Evolutionary conservation across 2,888 invertebrate genomes (phyloP), one percentile per base, ranked within the genome.

Genomic region (Zeuzera pyrina): DNA sequence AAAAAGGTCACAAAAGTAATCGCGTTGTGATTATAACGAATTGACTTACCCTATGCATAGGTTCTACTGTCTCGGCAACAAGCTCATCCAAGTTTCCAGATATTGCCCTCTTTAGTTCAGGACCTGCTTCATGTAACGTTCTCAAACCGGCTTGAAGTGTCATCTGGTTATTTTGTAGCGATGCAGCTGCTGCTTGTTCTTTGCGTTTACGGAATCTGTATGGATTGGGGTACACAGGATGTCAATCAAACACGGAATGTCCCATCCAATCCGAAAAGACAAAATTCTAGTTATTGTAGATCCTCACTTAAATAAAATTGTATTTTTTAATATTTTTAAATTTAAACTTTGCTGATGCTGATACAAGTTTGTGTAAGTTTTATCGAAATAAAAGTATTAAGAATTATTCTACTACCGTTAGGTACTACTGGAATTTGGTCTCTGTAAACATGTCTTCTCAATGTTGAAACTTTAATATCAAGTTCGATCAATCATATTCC

Each of bases 51-150:
- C 98, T 91, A 81, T 99, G 98, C 91, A 95, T 97, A 28, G 98
- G 98, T 72, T 98, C 97, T 29, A 97, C 95, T 61, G 91, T 89
- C 52, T 95, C 94, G 53, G 96, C 93, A 35, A 93, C 87, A 33
- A 96, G 85, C 53, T 97, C 97, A 49, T 99, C 98, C 49, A 99
- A 79, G 68, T 97, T 98, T 12, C 99, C 99, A 19, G 98, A 98
- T 49, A 99, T 99, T 12, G 99, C 97, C 46, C 99, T 88, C 71
- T 98, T 96, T 38, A 99, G 85, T 66, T 98, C 98, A 0, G 99
- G 99, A 1, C 98, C 99, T 33, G 98, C 95, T 69, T 99, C 98
- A 66, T 98, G 98, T 31, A 99, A 84, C 0, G 96, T 97, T 38
- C 99, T 86, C 38, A 99, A 85, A 22, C 99, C 99, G 58, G 99